Percentiles rank a stretch among this genome's conserved stretches.
Evolutionary conservation across 2,113 vertebrate species (phyloP).

Genomic region (Cromileptes altivelis): DNA sequence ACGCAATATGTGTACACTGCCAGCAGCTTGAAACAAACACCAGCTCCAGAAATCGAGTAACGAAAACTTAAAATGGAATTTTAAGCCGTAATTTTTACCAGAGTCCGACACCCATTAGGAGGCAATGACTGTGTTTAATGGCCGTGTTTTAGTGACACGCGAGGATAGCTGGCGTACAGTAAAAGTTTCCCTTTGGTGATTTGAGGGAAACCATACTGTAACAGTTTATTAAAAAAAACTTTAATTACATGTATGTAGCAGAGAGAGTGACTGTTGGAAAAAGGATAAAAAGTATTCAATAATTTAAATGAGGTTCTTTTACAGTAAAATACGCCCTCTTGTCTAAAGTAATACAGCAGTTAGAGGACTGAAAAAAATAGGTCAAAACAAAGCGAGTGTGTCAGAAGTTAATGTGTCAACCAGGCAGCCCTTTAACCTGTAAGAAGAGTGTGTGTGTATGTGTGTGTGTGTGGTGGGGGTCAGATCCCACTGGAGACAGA

Average conservation of each 20-base stretch:
- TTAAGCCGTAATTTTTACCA: neutral
- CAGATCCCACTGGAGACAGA: slow-evolving; percentile 71
- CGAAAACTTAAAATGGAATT: neutral
- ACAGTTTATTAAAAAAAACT: slow-evolving; percentile 36
- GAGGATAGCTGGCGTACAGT: slow-evolving; percentile 12
- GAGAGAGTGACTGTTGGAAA: slow-evolving; percentile 32
- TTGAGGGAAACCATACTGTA: slow-evolving; percentile 25
- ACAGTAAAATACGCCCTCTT: neutral
- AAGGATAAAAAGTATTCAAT: neutral
- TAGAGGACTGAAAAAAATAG: neutral
- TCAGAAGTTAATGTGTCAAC: slow-evolving; percentile 78
- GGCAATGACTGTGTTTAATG: slow-evolving; percentile 40
- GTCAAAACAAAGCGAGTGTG: slow-evolving; percentile 58
- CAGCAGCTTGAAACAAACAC: slow-evolving; percentile 37
- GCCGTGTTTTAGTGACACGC: neutral
- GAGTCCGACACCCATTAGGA: slow-evolving; percentile 8
- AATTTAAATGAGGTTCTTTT: neutral
- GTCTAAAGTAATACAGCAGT: neutral
- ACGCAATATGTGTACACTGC: slow-evolving; percentile 10
- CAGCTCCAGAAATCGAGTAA: neutral
- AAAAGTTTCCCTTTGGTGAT: slow-evolving; percentile 58
- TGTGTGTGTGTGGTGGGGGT: slow-evolving; percentile 35
- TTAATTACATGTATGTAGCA: slow-evolving; percentile 66
- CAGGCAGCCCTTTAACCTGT: slow-evolving; percentile 72
- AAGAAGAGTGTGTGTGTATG: slow-evolving; percentile 26